These are phyloP conservation scores for Phenganax subtilis DNA, from an alignment of 92 coral and sea anemone genomes.

Conservation along the genomic window DNA sequence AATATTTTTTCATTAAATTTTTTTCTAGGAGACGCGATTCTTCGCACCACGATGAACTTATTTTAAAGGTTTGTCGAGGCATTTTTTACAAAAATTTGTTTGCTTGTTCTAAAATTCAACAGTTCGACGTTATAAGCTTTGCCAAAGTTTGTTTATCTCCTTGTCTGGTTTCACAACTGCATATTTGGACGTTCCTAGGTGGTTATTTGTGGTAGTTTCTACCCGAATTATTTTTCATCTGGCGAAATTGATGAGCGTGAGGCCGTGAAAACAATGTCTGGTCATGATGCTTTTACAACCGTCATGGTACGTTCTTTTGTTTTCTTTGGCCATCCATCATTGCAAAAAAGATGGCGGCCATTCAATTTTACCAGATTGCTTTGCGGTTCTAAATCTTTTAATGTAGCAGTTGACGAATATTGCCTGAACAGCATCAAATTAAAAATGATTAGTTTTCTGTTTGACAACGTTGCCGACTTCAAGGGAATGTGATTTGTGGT, in stretches of 20 bases:
- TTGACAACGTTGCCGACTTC: too few species aligned
- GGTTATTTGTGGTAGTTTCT: slow-evolving; percentile 91
- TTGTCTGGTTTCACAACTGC: not conserved
- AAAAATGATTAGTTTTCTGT: too few species aligned
- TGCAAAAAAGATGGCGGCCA: too few species aligned
- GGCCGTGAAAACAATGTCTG: slow-evolving; percentile 80
- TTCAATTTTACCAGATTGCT: too few species aligned
- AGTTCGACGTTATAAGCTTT: not conserved
- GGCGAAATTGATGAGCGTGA: slow-evolving; percentile 93
- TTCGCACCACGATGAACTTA: slow-evolving; percentile 57
- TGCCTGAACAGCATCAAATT: too few species aligned
- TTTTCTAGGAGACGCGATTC: slow-evolving; percentile 45
- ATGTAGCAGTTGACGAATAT: too few species aligned
- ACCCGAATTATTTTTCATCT: slow-evolving; percentile 79
- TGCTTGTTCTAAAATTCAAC: not conserved
- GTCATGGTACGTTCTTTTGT: slow-evolving; percentile 67
- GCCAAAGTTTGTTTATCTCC: not conserved
- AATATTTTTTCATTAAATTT: not conserved
- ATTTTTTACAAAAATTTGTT: not conserved
- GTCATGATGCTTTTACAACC: slow-evolving; percentile 88
- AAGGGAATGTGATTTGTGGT: too few species aligned
- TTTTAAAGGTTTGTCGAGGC: slow-evolving; percentile 66
- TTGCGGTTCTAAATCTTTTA: too few species aligned
- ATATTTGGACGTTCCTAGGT: slow-evolving; percentile 46
- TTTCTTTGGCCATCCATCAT: too few species aligned